Conservation (phyloP, 2,888 invertebrate species). For the Hyppa rectilinea region DNA sequence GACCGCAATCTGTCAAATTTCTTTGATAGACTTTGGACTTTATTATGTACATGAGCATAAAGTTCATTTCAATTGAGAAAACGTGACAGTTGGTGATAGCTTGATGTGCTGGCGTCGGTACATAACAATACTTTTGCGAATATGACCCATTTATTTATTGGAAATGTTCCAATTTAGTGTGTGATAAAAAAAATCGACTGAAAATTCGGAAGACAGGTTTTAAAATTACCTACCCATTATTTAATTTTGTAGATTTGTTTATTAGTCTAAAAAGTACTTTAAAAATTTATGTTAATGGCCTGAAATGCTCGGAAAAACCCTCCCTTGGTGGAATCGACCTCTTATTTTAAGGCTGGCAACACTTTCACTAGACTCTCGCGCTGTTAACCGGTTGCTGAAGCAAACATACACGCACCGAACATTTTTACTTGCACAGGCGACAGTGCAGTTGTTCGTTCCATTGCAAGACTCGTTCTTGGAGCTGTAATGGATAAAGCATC, state of each 20-base stretch:
- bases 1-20: no score
- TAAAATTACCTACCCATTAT: not conserved
- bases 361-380: not conserved
- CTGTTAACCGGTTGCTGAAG: not conserved
- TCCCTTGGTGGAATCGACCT: not conserved
- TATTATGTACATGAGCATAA: no score
- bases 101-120: no score
- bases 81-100: no score
- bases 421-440: not conserved
- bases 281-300: constrained; percentile 27
- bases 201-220: constrained; percentile 22
- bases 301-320: constrained; percentile 18
- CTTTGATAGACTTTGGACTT: no score
- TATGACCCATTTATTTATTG: constrained; percentile 11
- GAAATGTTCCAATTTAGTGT: constrained; percentile 14
- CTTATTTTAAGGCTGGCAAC: not conserved
- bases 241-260: not conserved
- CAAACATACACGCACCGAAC: not conserved
- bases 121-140: not conserved
- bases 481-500: no score
- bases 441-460: not conserved
- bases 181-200: constrained; percentile 31
- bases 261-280: constrained; percentile 14
- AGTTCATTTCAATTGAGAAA: no score
- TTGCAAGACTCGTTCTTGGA: no score